These are phyloP conservation scores for Campoplex capitator DNA, from an alignment of 2,888 invertebrate genomes.

Conservation along the genomic window DNA sequence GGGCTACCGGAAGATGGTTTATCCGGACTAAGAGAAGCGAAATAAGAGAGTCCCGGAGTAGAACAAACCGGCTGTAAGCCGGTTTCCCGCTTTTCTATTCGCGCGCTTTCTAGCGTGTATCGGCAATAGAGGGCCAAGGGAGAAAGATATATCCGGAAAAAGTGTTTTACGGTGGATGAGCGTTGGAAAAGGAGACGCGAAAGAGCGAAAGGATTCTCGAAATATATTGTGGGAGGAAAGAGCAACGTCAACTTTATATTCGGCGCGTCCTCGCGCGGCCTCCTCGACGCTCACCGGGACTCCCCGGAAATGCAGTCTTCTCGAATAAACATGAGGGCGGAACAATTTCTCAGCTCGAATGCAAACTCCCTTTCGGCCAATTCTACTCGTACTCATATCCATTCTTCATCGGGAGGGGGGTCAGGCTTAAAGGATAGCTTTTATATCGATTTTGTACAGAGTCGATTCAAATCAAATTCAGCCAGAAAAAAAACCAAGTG, in stretches of 20 bases:
- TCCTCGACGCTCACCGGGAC: constrained; percentile 36
- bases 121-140: neutral
- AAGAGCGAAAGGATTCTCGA: constrained; percentile 24
- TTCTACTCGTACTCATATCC: constrained; percentile 42
- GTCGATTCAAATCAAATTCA: neutral
- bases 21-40: constrained; percentile 33
- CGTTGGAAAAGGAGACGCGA: neutral
- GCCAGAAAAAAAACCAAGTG: neutral
- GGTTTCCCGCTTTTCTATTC: constrained; percentile 12
- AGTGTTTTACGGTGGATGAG: constrained; percentile 4
- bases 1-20: constrained; percentile 41
- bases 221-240: constrained; percentile 11
- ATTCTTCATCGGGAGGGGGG: constrained; percentile 39
- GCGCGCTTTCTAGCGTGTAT: neutral
- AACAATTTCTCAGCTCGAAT: constrained; percentile 57
- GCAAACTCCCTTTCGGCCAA: constrained; percentile 46
- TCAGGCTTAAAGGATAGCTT: constrained; percentile 30
- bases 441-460: neutral
- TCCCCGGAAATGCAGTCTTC: constrained; percentile 63
- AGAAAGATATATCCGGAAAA: constrained; percentile 8
- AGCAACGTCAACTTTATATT: constrained; percentile 56
- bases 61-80: constrained; percentile 28
- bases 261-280: constrained; percentile 33
- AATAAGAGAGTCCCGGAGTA: constrained; percentile 9
- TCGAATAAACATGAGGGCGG: constrained; percentile 64